Conservation (phyloP, 2,797 vertebrate genomes). For the Champsocephalus esox region DNA sequence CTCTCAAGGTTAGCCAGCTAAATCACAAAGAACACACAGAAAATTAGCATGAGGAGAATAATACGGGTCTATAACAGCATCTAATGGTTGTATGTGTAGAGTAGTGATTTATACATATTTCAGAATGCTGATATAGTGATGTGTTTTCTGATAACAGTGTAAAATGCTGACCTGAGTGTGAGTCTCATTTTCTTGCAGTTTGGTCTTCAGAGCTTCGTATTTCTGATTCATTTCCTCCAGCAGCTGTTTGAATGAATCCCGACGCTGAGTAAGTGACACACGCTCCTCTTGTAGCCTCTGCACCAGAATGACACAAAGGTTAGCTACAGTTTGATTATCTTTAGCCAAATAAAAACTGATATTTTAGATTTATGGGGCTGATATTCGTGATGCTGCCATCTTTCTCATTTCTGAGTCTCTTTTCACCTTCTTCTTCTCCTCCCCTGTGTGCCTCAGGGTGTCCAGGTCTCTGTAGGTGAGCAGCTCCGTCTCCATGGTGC, state of each 20-base stretch:
- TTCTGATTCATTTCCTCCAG: conserved; percentile 85
- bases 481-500: conserved; percentile 84
- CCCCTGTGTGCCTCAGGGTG: conserved; percentile 86
- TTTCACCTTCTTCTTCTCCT: conserved; percentile 92
- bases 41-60: not conserved
- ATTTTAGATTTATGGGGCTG: not conserved
- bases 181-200: conserved; percentile 94
- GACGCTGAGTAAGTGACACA: conserved; percentile 83
- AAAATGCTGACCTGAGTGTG: conserved; percentile 88
- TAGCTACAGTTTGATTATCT: not conserved
- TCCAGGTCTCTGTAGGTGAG: conserved; percentile 90
- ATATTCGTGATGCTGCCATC: too few relatives aligned
- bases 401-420: not conserved
- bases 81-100: too few relatives aligned
- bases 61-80: too few relatives aligned
- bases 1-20: conserved; percentile 96
- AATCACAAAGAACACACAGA: conserved; percentile 40
- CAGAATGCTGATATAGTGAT: not conserved
- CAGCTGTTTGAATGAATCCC: conserved; percentile 86
- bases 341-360: not conserved
- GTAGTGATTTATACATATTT: not conserved
- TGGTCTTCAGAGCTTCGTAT: conserved; percentile 85
- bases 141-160: not conserved
- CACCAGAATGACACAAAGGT: not conserved
- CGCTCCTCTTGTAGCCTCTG: conserved; percentile 91